phyloP scores from a whole-genome alignment of 1,140 invertebrate species.

The Lasaia peninsularis region DNA sequence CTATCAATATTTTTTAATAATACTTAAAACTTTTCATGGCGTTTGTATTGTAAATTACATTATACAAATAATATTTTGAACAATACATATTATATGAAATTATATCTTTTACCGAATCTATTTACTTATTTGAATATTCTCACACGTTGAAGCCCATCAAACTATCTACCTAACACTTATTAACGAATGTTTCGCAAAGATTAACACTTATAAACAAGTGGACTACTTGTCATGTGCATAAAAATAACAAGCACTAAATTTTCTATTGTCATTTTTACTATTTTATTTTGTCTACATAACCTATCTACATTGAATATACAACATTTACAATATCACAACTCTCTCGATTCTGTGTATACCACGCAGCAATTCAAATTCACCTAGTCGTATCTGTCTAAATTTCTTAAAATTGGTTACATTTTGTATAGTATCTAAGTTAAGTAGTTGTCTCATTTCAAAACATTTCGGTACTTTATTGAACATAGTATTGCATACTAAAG shows the following conservation, averaged over 20 bases:
- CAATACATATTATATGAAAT: neutral
- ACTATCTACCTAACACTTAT: neutral
- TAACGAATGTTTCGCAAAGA: constrained; percentile 1
- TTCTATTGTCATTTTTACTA: constrained; percentile 18
- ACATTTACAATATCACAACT: constrained; percentile 19
- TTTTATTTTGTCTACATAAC: constrained; percentile 12
- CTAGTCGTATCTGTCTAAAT: no score
- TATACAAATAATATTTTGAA: neutral
- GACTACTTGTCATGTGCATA: constrained; percentile 10
- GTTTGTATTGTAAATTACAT: neutral
- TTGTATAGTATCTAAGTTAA: no score
- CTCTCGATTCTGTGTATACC: neutral
- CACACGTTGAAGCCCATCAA: neutral
- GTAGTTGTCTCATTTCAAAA: no score
- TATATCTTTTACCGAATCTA: neutral
- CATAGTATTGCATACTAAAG: no score
- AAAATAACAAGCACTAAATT: constrained; percentile 14
- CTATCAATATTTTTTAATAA: no score
- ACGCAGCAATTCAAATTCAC: no score
- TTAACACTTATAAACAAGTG: constrained; percentile 7
- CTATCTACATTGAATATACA: neutral
- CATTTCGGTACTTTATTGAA: no score
- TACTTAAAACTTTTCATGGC: no score
- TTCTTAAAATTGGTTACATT: no score
- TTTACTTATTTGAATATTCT: neutral